These are phyloP conservation scores for Dasysyrphus tricinctus DNA, from an alignment of 2,888 invertebrate species.

Conservation along the genomic window DNA sequence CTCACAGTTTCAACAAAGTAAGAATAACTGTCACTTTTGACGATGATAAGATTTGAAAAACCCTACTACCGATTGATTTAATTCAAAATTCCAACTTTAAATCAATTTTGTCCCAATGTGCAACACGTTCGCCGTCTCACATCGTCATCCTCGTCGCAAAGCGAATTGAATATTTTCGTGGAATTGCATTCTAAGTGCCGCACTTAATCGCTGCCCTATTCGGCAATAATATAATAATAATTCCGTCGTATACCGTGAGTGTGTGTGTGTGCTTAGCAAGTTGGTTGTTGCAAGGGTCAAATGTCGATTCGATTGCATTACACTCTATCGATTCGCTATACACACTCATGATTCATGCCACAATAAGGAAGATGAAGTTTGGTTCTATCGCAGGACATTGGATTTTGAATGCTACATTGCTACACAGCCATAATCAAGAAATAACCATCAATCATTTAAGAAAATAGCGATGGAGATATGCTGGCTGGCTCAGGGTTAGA, in stretches of 20 bases:
- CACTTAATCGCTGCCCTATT: conserved; percentile 71
- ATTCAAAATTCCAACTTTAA: not conserved
- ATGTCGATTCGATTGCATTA: conserved; percentile 60
- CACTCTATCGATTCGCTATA: conserved; percentile 25
- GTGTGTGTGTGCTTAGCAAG: too few species aligned
- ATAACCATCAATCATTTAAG: conserved; percentile 71
- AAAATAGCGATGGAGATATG: conserved; percentile 44
- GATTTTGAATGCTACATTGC: conserved; percentile 24
- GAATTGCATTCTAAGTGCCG: conserved; percentile 75
- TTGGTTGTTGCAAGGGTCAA: conserved; percentile 52
- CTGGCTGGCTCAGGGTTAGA: conserved; percentile 25
- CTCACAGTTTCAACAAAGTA: too few species aligned
- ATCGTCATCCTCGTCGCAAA: not conserved
- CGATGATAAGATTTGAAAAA: too few species aligned
- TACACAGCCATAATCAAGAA: conserved; percentile 64
- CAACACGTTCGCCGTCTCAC: conserved; percentile 14
- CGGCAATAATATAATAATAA: conserved; percentile 50
- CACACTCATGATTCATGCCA: conserved; percentile 15
- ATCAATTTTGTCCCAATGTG: not conserved
- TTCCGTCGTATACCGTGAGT: not conserved
- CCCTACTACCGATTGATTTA: not conserved
- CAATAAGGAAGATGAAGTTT: conserved; percentile 1
- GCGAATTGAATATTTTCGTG: conserved; percentile 67
- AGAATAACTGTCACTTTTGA: too few species aligned
- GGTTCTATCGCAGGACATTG: conserved; percentile 24